Evolutionary conservation across 2,113 vertebrate genomes (phyloP).

Genomic region (Rutilus rutilus): DNA sequence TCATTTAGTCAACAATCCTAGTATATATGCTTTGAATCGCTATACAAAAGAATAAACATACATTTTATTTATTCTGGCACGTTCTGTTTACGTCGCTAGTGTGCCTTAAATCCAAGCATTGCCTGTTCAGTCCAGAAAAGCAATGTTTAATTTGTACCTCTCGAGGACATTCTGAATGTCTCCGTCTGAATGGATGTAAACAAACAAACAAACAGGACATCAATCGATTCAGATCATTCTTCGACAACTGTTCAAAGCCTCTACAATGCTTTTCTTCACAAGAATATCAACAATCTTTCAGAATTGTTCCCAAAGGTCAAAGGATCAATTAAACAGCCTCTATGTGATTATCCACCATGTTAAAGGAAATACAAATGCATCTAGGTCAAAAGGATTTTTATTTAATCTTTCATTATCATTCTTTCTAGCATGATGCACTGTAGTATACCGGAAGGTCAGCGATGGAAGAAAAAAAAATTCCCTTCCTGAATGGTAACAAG

Average conservation of each 20-base stretch:
- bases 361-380: background rate
- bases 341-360: background rate
- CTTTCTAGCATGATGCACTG: background rate
- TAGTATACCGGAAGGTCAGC: slow-evolving; percentile 8
- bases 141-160: background rate
- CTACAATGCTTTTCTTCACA: slow-evolving; percentile 26
- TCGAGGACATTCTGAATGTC: slow-evolving; percentile 24
- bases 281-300: slow-evolving; percentile 37
- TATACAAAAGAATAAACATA: background rate
- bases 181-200: slow-evolving; percentile 47
- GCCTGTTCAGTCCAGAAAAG: background rate
- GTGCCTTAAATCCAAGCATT: slow-evolving; percentile 1
- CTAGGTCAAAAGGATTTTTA: background rate
- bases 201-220: slow-evolving; percentile 48
- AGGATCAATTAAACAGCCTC: slow-evolving; percentile 21
- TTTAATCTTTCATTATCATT: background rate
- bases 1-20: background rate
- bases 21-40: background rate
- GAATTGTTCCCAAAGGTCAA: slow-evolving; percentile 44
- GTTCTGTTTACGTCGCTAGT: background rate
- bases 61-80: background rate
- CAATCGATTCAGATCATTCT: slow-evolving; percentile 36
- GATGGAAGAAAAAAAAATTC: background rate
- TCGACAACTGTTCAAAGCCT: slow-evolving; percentile 38
- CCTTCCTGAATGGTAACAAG: slow-evolving; percentile 3